Conservation (phyloP, 2,113 vertebrate species). For the Dromas ardeola region DNA sequence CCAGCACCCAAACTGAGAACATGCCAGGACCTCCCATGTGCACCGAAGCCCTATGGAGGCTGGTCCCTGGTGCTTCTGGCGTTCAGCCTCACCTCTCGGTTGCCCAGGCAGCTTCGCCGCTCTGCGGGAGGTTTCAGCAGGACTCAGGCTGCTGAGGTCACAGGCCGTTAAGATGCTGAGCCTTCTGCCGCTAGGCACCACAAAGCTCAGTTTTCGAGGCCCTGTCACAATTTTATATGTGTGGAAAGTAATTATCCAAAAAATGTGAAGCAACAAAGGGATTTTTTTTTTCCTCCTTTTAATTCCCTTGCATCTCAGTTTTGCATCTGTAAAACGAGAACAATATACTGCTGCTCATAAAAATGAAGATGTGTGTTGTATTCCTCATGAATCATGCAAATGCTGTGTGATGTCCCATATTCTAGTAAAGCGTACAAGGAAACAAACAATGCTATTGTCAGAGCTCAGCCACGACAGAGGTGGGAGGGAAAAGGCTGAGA, state of each 20-base stretch:
- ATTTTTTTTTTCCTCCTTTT: not conserved
- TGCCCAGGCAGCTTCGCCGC: not conserved
- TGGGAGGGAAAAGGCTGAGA: not conserved
- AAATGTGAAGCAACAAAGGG: not conserved
- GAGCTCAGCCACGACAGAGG: not conserved
- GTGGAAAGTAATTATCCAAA: conserved; percentile 12
- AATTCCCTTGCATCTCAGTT: conserved; percentile 38
- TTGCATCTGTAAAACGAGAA: conserved; percentile 44
- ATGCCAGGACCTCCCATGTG: not conserved
- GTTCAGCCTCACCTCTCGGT: not conserved
- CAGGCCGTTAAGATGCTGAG: not conserved
- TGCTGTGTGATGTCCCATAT: conserved; percentile 8
- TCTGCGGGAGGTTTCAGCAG: not conserved
- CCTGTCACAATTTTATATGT: not conserved
- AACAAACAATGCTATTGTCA: conserved; percentile 10
- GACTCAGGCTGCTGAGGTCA: not conserved
- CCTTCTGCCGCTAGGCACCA: not conserved
- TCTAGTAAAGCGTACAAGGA: not conserved
- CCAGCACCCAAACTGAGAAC: not conserved
- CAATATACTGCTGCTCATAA: conserved; percentile 16
- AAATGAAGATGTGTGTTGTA: not conserved
- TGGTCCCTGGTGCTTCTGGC: fast-evolving
- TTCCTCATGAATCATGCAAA: conserved; percentile 51
- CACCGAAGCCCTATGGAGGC: fast-evolving
- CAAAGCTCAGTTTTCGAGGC: not conserved